phyloP scores from a whole-genome alignment of 2,113 vertebrate genomes.

The Okapia johnstoni region DNA sequence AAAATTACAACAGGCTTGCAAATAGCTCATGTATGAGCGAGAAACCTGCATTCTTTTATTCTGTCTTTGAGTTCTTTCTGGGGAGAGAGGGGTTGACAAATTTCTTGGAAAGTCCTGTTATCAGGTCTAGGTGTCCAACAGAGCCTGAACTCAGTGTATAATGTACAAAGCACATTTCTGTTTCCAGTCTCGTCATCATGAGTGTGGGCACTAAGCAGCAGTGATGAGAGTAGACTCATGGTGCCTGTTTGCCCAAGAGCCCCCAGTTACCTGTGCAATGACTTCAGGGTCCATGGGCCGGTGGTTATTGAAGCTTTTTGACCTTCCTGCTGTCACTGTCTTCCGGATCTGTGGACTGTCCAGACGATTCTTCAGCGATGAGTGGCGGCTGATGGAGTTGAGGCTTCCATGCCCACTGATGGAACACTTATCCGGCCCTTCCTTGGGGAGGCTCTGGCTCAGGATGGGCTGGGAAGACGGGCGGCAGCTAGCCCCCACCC shows the following conservation, averaged over 20 bases:
- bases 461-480: constrained; percentile 90
- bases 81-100: not conserved
- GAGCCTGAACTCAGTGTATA: not conserved
- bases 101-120: not conserved
- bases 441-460: constrained; percentile 89
- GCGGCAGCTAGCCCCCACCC: constrained; percentile 84
- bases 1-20: not conserved
- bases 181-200: not conserved
- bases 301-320: constrained; percentile 99
- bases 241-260: not conserved
- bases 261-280: constrained; percentile 87
- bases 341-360: constrained; percentile 96
- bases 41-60: not conserved
- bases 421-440: constrained; percentile 92
- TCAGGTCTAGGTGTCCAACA: not conserved
- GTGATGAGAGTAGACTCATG: not conserved
- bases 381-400: constrained; percentile 96
- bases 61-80: not conserved
- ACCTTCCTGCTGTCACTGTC: constrained; percentile 89
- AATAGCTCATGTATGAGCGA: not conserved
- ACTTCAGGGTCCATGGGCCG: constrained; percentile 94
- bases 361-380: constrained; percentile 94
- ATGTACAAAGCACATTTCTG: accelerated
- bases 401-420: constrained; percentile 94
- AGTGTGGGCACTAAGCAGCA: not conserved